Conservation (phyloP, 37 sponge, comb jelly and placozoan species). For the Hexactinellida sp. region DNA sequence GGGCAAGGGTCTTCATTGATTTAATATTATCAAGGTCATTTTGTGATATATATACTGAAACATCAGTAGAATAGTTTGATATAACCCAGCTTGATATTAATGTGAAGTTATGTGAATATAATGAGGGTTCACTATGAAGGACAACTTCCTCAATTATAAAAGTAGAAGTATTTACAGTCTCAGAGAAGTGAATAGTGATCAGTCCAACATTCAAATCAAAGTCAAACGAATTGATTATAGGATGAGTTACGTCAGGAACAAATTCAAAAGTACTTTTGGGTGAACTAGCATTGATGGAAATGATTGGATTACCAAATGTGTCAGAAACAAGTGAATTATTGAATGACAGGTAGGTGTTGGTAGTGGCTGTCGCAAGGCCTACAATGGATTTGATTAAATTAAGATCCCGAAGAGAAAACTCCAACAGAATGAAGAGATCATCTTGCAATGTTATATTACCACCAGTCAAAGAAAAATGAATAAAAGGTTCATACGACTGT, state of each 20-base stretch:
- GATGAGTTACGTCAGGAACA: conserved; percentile 18
- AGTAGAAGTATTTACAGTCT: conserved; percentile 21
- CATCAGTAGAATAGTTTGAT: not conserved
- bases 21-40: not conserved
- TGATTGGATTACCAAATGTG: not conserved
- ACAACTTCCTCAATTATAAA: not conserved
- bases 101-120: not conserved
- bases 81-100: not conserved
- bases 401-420: conserved; percentile 21
- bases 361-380: conserved; percentile 36
- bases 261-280: not conserved
- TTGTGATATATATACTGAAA: not conserved
- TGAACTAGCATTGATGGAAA: not conserved
- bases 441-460: not conserved
- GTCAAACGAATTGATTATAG: not conserved
- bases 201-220: conserved; percentile 16
- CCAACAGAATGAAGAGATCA: not conserved
- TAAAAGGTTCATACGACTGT: not conserved
- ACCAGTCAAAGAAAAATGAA: not conserved
- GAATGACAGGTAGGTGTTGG: conserved; percentile 43
- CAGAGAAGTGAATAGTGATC: conserved; percentile 9
- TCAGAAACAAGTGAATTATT: conserved; percentile 8
- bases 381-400: conserved; percentile 53
- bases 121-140: not conserved
- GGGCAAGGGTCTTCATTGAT: not conserved